phyloP scores from a whole-genome alignment of 2,888 invertebrate species.

The Automeris io region DNA sequence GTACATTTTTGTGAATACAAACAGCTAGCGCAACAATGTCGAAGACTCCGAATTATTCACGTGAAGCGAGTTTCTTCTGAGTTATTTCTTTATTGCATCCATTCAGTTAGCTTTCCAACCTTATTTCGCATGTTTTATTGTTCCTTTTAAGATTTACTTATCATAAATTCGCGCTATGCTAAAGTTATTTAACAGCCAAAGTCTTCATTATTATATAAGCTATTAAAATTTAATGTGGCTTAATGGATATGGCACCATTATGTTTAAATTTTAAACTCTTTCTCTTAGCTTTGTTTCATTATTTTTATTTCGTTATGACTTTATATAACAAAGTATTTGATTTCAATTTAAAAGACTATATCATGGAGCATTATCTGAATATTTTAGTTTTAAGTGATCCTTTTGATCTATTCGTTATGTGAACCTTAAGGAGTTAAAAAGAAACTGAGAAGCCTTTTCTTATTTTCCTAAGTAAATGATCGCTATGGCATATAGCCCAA shows the following conservation, averaged over 20 bases:
- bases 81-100: slow-evolving; percentile 62
- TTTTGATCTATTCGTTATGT: too few species aligned
- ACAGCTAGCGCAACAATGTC: slow-evolving; percentile 20
- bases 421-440: too few species aligned
- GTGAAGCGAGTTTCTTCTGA: slow-evolving; percentile 38
- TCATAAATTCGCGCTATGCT: slow-evolving; percentile 2
- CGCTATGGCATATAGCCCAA: too few species aligned
- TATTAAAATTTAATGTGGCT: neutral
- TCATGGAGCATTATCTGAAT: too few species aligned
- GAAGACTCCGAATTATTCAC: slow-evolving; percentile 49
- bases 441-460: too few species aligned
- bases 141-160: slow-evolving; percentile 17
- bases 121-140: slow-evolving; percentile 51
- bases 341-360: too few species aligned
- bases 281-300: neutral
- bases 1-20: neutral
- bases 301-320: neutral
- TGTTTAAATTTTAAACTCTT: neutral
- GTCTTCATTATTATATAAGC: neutral
- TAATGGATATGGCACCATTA: neutral
- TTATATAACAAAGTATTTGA: too few species aligned
- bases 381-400: too few species aligned
- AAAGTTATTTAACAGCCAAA: neutral
- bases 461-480: too few species aligned
- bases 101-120: slow-evolving; percentile 37